These are phyloP conservation scores for Watersipora subatra DNA, from an alignment of 1,140 invertebrate species.

Conservation along the genomic window DNA sequence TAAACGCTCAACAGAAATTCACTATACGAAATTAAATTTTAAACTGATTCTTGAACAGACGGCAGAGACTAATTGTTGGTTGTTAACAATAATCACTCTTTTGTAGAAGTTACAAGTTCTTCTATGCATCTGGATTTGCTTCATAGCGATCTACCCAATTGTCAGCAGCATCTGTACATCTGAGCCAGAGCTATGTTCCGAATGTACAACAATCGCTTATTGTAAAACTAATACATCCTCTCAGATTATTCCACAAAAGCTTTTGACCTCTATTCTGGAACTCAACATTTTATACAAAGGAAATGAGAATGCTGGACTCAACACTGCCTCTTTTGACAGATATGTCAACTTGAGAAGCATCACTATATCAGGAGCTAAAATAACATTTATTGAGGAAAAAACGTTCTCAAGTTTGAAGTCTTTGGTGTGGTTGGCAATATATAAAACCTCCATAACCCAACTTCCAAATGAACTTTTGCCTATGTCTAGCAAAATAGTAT, in stretches of 20 bases:
- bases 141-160: no score
- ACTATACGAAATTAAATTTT: no score
- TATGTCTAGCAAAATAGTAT: neutral
- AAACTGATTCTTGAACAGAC: no score
- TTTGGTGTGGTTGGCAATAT: neutral
- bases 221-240: neutral
- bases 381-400: neutral
- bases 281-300: neutral
- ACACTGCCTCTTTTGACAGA: neutral
- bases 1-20: no score
- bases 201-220: neutral
- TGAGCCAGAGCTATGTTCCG: no score
- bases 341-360: neutral
- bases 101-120: no score
- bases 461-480: neutral
- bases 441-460: neutral
- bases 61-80: no score
- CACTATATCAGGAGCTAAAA: neutral
- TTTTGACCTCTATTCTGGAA: neutral
- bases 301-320: neutral
- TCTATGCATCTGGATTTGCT: no score
- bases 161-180: no score
- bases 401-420: neutral
- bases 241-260: neutral
- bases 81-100: no score